Conservation (phyloP, 2,113 vertebrate species). For the Nothobranchius kuhntae region DNA sequence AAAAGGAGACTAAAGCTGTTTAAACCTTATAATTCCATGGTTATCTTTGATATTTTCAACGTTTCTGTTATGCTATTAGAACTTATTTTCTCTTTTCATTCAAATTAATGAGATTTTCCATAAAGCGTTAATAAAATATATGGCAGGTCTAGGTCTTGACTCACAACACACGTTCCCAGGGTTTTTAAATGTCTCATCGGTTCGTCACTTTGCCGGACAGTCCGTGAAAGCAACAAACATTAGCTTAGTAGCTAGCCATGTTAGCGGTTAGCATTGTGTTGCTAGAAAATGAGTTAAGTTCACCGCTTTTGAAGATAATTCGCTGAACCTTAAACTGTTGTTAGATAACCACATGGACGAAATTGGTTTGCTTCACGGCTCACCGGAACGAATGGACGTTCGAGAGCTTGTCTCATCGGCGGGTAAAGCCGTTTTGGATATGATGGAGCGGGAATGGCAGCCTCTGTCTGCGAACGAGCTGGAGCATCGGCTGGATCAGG, state of each 20-base stretch:
- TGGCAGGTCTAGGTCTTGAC: no score
- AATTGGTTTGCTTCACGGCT: rapidly evolving
- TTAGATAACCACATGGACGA: rapidly evolving
- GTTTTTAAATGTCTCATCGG: background rate
- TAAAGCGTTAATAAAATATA: no score
- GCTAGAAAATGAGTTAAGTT: background rate
- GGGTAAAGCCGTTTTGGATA: slow-evolving; percentile 70
- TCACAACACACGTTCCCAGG: no score
- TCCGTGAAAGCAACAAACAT: slow-evolving; percentile 24
- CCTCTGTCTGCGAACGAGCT: slow-evolving; percentile 72
- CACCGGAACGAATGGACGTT: slow-evolving; percentile 7
- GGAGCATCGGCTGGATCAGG: slow-evolving; percentile 76
- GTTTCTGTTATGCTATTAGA: no score
- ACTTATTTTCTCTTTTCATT: no score
- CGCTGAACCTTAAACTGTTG: background rate
- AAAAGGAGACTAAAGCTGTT: no score
- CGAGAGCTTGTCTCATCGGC: slow-evolving; percentile 53
- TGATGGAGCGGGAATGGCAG: slow-evolving; percentile 78
- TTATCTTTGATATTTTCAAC: no score
- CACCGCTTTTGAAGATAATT: rapidly evolving
- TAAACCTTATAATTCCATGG: no score
- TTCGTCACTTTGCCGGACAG: background rate
- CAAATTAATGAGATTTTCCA: no score
- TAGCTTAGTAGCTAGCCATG: background rate
- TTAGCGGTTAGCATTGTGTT: slow-evolving; percentile 9